Conservation (phyloP, 2,888 invertebrate genomes). For the Silvanus unidentatus region DNA sequence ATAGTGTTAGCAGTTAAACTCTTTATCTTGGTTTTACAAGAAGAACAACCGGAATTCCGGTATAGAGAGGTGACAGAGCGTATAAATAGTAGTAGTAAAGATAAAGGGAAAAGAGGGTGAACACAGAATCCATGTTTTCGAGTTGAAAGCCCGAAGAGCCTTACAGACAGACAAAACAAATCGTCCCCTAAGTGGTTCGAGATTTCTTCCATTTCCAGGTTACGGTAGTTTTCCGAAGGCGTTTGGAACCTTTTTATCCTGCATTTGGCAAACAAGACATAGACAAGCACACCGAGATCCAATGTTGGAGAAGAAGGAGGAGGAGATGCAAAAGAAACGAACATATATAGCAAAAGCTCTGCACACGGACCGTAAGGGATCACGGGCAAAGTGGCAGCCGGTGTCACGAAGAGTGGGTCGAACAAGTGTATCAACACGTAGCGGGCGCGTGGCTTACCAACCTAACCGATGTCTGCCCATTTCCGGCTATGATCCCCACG, state of each 20-base stretch:
- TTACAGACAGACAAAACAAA: slow-evolving; percentile 11
- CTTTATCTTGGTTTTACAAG: no score
- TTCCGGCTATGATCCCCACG: slow-evolving; percentile 38
- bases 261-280: slow-evolving; percentile 2
- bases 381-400: slow-evolving; percentile 27
- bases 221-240: no score
- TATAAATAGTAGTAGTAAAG: no score
- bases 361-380: slow-evolving; percentile 35
- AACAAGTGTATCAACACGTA: slow-evolving; percentile 41
- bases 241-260: slow-evolving; percentile 1
- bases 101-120: no score
- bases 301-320: no score
- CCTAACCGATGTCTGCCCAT: slow-evolving; percentile 43
- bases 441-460: slow-evolving; percentile 39
- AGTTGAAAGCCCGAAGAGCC: no score
- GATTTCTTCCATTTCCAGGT: slow-evolving; percentile 7
- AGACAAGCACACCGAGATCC: neutral
- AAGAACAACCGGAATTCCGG: no score
- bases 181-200: slow-evolving; percentile 21
- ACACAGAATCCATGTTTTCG: no score
- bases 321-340: slow-evolving; percentile 10
- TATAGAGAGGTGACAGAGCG: no score
- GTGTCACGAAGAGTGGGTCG: slow-evolving; percentile 24
- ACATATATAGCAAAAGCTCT: slow-evolving; percentile 28
- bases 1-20: no score